These are phyloP conservation scores for Orycteropus afer DNA, from an alignment of 2,113 vertebrate genomes.

Conservation along the genomic window DNA sequence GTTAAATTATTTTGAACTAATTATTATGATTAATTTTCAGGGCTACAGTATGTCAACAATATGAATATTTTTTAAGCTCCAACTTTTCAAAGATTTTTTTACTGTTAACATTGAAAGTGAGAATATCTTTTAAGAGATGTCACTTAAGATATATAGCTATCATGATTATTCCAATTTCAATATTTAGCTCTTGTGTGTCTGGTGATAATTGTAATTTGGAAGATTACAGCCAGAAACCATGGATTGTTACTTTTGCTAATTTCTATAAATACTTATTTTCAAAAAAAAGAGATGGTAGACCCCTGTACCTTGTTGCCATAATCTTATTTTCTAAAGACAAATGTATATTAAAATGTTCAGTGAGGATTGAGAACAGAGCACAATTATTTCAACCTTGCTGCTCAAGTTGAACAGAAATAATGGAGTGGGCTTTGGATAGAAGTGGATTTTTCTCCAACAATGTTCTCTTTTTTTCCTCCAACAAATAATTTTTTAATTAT, in stretches of 20 bases:
- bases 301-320: neutral
- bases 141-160: neutral
- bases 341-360: neutral
- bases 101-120: neutral
- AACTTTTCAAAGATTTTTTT: neutral
- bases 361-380: neutral
- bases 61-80: neutral
- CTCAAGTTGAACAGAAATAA: neutral
- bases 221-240: neutral
- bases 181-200: neutral
- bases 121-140: neutral
- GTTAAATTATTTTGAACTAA: neutral
- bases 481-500: neutral
- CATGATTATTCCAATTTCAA: neutral
- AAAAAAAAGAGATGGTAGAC: neutral
- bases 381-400: neutral
- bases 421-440: neutral
- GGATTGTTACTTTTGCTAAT: neutral
- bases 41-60: neutral
- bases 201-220: neutral
- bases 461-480: rapidly evolving
- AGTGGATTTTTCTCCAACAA: neutral
- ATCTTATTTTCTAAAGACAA: neutral
- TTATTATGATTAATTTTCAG: neutral
- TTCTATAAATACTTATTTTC: neutral